A percentile compares a stretch with the other conserved stretches of the same genome.
Evolutionary conservation across 1,140 invertebrate species (phyloP).

Genomic region (Drosophila rufa): DNA sequence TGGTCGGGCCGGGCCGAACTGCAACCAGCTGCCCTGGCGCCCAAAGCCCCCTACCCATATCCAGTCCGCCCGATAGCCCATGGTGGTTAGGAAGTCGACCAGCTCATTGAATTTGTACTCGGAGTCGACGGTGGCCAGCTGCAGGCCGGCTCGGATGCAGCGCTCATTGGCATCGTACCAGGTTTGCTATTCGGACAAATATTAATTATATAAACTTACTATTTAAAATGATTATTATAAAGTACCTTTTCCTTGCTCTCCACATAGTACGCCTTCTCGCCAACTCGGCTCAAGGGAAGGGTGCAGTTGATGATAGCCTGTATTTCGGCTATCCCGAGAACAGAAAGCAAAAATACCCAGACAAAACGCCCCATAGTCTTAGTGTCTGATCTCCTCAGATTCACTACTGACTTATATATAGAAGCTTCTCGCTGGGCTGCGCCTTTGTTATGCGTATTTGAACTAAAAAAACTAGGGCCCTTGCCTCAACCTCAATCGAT

Average conservation of each 20-base stretch:
- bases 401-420: constrained; percentile 9
- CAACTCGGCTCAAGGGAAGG: constrained; percentile 1
- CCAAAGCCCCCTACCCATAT: constrained; percentile 7
- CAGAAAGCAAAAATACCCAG: neutral
- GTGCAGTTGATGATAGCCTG: constrained; percentile 7
- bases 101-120: constrained; percentile 19
- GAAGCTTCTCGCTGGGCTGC: neutral
- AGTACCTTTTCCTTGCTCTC: constrained; percentile 9
- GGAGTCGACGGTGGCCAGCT: constrained; percentile 18
- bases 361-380: neutral
- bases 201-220: neutral
- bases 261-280: constrained; percentile 13
- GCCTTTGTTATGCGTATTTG: constrained; percentile 4
- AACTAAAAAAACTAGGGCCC: neutral
- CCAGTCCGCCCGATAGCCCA: constrained; percentile 10
- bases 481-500: constrained; percentile 20
- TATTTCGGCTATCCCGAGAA: neutral
- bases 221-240: neutral
- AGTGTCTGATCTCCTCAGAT: neutral
- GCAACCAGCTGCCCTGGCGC: constrained; percentile 12
- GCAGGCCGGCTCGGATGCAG: constrained; percentile 10
- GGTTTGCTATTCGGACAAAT: neutral
- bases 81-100: constrained; percentile 1
- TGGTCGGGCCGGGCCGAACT: neutral
- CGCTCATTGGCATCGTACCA: constrained; percentile 21